phyloP scores from a whole-genome alignment of 1,140 invertebrate genomes.

The Hycleus phaleratus region DNA sequence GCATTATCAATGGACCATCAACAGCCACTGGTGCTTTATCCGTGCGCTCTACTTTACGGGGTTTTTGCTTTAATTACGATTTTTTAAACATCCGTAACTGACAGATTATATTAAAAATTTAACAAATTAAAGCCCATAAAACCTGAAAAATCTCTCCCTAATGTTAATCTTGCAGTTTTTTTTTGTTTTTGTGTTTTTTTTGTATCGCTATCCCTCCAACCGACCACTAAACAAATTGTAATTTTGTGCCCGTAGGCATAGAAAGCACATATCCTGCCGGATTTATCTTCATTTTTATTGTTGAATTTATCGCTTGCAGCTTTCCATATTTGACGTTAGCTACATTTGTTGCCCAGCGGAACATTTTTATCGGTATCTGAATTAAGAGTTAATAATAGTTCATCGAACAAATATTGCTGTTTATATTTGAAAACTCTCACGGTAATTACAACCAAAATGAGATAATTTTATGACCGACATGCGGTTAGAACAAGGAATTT shows the following conservation, averaged over 20 bases:
- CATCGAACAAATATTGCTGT: conserved; percentile 7
- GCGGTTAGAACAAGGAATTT: no score
- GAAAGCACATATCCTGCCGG: conserved; percentile 12
- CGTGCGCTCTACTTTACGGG: conserved; percentile 75
- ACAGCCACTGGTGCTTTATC: conserved; percentile 76
- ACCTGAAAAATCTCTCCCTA: no score
- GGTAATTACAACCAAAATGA: no score
- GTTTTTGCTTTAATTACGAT: conserved; percentile 79
- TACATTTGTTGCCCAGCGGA: conserved; percentile 24
- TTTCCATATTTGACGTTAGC: conserved; percentile 24
- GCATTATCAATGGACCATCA: conserved; percentile 68
- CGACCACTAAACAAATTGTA: conserved; percentile 8
- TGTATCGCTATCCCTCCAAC: no score
- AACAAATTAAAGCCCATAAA: no score
- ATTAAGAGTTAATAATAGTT: conserved; percentile 13
- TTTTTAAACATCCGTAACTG: conserved; percentile 47
- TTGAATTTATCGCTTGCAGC: conserved; percentile 28
- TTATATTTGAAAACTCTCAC: no score
- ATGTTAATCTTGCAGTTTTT: no score
- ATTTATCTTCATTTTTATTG: conserved; percentile 32
- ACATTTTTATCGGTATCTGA: conserved; percentile 26
- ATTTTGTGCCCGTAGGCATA: conserved; percentile 8
- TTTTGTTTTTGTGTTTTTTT: not conserved
- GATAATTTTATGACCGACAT: no score
- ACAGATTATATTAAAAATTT: no score